Evolutionary conservation across 1,140 invertebrate genomes (phyloP), one percentile per base, ranked within the genome.

Genomic region (Zaprionus inermis): DNA sequence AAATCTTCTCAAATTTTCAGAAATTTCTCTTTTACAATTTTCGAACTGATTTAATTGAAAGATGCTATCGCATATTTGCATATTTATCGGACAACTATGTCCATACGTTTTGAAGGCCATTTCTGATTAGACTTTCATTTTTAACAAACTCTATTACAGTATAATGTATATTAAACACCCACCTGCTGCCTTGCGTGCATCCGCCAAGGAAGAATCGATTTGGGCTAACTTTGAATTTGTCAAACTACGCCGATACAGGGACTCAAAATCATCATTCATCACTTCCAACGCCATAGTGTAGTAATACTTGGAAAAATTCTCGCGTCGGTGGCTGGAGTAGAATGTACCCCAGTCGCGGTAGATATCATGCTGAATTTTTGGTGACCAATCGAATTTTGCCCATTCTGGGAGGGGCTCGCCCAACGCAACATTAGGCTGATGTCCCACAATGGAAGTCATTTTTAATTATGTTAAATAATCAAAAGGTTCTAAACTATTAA

Each of bases 301-400:
- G 24, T 91, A 85, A 28, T 88, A 66, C 55, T 75, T 16, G 0
- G 90, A 83, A 20, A 78, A 78, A 56, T 76, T 90, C 49, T 79
- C 69, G 1, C 88, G 54, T 0, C 79, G 73, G n/a, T 81, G 77
- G 2, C 32, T 72, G 0, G 75, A 81, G 20, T 91, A 91, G 32
- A 88, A 91, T 0, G 61, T 68, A n/a, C 90, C 90, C 90, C 90
- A 91, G n/a, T 90, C 86, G 20, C 78, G 57, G n/a, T 80, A 91
- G 16, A 91, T 88, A 20, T 76, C 52, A 30, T 91, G 90, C 7
- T 85, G 70, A 0, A 80, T 60, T 52, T 91, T 81, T 0, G 67
- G 22, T 2, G 57, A 67, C 90, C 90, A 91, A 12, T 83, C 71
- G 3, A 91, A 73, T 36, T 80, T 81, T 44, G 60, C 41, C 90